Evolutionary conservation across 2,888 invertebrate genomes (phyloP).

Genomic region (Hyalella azteca): DNA sequence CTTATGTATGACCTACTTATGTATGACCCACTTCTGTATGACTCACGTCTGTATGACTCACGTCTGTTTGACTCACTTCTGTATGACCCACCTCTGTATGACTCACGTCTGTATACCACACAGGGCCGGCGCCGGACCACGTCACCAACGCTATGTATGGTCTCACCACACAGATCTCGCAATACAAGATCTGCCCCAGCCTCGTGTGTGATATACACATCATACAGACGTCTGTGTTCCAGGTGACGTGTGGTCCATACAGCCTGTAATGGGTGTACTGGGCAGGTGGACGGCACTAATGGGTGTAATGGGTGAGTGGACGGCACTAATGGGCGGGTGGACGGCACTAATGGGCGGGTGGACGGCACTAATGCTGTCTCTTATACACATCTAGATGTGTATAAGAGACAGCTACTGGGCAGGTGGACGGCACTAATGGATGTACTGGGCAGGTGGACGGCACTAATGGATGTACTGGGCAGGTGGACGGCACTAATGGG

Average conservation of each 20-base stretch:
- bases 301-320: background rate
- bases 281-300: background rate
- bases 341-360: background rate
- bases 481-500: background rate
- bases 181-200: conserved; percentile 81
- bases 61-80: too few relatives aligned
- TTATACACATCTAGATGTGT: background rate
- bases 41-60: too few relatives aligned
- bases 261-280: background rate
- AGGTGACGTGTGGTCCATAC: background rate
- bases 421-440: too few relatives aligned
- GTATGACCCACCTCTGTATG: too few relatives aligned
- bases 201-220: conserved; percentile 77
- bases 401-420: too few relatives aligned
- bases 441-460: too few relatives aligned
- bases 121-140: conserved; percentile 87
- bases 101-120: too few relatives aligned
- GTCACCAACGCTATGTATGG: conserved; percentile 88
- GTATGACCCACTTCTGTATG: too few relatives aligned
- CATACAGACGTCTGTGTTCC: conserved; percentile 69
- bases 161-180: conserved; percentile 76
- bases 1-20: too few relatives aligned
- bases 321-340: background rate
- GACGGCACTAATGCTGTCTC: background rate
- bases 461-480: too few relatives aligned